Percentiles rank a stretch among this genome's conserved stretches.
Conservation (phyloP, 2,888 invertebrate genomes). For the Nomada ruficornis region DNA sequence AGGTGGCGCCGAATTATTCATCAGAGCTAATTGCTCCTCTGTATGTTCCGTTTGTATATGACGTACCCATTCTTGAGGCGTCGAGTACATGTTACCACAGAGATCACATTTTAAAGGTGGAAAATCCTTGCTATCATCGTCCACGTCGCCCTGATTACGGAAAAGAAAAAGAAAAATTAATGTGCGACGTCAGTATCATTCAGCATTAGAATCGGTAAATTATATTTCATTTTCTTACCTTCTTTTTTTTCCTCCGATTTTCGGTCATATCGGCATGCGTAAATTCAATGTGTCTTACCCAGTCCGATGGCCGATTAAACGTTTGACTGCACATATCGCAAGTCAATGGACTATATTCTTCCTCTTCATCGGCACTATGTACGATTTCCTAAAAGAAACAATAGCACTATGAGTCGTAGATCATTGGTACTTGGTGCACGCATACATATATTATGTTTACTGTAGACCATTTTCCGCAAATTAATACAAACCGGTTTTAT, state of each 20-base stretch:
- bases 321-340: constrained; percentile 94
- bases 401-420: too few species aligned
- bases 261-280: constrained; percentile 89
- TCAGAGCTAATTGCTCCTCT: constrained; percentile 91
- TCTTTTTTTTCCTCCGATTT: constrained; percentile 82
- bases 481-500: constrained; percentile 87
- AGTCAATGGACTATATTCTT: constrained; percentile 90
- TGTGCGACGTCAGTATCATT: background rate
- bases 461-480: background rate
- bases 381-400: constrained; percentile 79
- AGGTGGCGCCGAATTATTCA: constrained; percentile 89
- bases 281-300: constrained; percentile 93
- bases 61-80: constrained; percentile 94
- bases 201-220: background rate
- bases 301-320: constrained; percentile 92
- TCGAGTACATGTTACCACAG: constrained; percentile 89
- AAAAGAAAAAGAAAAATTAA: background rate
- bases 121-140: constrained; percentile 89
- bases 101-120: constrained; percentile 92
- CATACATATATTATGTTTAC: background rate
- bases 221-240: constrained; percentile 70
- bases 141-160: constrained; percentile 87
- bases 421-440: background rate
- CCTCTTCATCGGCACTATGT: constrained; percentile 85
- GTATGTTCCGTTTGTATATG: constrained; percentile 94